Conservation (phyloP, 2,797 vertebrate genomes). For the Ctenopoma multispine region DNA sequence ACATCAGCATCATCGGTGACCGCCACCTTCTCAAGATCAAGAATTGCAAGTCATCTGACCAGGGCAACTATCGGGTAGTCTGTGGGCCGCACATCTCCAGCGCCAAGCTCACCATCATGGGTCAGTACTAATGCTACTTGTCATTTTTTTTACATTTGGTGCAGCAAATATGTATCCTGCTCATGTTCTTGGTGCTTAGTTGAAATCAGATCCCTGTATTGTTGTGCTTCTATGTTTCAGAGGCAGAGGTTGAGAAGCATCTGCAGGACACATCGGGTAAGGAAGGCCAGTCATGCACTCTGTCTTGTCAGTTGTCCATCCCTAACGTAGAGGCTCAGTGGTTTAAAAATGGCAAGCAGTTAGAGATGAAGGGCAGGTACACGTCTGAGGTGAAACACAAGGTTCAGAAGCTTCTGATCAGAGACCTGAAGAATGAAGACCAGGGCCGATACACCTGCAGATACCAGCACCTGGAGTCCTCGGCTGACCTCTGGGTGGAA, state of each 20-base stretch:
- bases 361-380: slow-evolving; percentile 91
- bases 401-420: slow-evolving; percentile 93
- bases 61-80: slow-evolving; percentile 96
- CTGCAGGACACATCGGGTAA: slow-evolving; percentile 94
- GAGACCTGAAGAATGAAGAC: slow-evolving; percentile 92
- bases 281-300: slow-evolving; percentile 91
- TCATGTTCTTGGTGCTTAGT: neutral
- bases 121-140: slow-evolving; percentile 81
- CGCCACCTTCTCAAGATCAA: slow-evolving; percentile 90
- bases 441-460: slow-evolving; percentile 92
- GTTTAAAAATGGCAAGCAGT: slow-evolving; percentile 92
- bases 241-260: slow-evolving; percentile 91
- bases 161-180: too few relatives aligned
- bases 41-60: slow-evolving; percentile 90
- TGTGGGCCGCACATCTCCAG: slow-evolving; percentile 98
- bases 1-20: slow-evolving; percentile 91
- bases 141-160: too few relatives aligned
- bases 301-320: slow-evolving; percentile 95
- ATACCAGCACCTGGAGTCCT: slow-evolving; percentile 91
- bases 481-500: slow-evolving; percentile 94
- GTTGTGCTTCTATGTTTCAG: slow-evolving; percentile 78
- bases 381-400: slow-evolving; percentile 92
- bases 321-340: slow-evolving; percentile 94
- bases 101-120: slow-evolving; percentile 92
- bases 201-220: neutral